A percentile compares a stretch with the other conserved stretches of the same genome.
Conservation (phyloP, 2,797 vertebrate genomes). For the Vipera ursinii region DNA sequence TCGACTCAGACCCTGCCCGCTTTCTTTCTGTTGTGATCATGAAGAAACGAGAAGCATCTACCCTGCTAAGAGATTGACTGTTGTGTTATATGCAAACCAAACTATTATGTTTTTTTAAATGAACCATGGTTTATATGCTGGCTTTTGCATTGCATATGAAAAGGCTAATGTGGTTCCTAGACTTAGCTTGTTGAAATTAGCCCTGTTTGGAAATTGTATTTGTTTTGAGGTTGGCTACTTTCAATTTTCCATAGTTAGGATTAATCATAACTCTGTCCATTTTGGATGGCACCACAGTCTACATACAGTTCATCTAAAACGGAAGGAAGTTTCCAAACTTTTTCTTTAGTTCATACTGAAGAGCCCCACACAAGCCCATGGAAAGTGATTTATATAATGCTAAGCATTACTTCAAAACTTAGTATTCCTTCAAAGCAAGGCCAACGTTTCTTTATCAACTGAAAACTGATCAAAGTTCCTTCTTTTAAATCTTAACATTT, state of each 20-base stretch:
- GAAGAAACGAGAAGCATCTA: neutral
- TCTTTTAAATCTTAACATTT: neutral
- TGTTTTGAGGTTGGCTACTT: neutral
- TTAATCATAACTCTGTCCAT: neutral
- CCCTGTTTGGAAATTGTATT: neutral
- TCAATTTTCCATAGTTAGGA: neutral
- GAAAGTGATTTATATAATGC: neutral
- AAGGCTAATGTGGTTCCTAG: neutral
- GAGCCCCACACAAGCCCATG: neutral
- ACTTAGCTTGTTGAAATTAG: neutral
- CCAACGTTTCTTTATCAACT: slow-evolving; percentile 33
- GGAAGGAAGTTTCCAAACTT: neutral
- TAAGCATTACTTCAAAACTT: neutral
- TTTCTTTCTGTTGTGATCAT: neutral
- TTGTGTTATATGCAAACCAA: neutral
- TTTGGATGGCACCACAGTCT: neutral
- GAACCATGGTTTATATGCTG: neutral
- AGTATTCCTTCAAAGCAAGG: neutral
- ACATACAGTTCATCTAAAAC: neutral
- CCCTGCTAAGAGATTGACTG: neutral
- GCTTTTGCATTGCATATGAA: neutral
- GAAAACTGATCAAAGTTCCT: slow-evolving; percentile 48
- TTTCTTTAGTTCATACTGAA: neutral
- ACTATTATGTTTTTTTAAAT: neutral
- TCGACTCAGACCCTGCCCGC: neutral